A percentile compares a stretch with the other conserved stretches of the same genome.
Conservation (phyloP, 2,888 invertebrate species). For the Scrobipalpa costella region DNA sequence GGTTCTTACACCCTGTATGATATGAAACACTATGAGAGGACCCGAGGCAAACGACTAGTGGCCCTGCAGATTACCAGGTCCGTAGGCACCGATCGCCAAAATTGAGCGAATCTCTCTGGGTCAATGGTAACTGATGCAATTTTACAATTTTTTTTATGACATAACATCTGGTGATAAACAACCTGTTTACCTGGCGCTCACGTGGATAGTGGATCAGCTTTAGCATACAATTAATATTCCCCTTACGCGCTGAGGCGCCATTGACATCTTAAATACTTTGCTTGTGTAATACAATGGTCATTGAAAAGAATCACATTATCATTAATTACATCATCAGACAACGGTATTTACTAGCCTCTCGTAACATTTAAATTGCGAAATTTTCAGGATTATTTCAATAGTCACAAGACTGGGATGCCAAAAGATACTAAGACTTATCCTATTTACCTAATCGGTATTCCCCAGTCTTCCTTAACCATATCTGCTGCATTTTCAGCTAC, state of each 20-base stretch:
- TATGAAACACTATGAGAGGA: neutral
- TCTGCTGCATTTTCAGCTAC: constrained; percentile 81
- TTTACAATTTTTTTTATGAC: neutral
- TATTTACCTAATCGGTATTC: constrained; percentile 28
- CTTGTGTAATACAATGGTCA: neutral
- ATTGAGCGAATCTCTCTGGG: constrained; percentile 8
- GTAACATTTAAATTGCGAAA: neutral
- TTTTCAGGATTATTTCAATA: neutral
- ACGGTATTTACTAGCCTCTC: neutral
- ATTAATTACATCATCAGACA: too few species aligned
- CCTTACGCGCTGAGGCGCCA: neutral
- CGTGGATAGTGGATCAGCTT: neutral
- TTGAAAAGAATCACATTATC: too few species aligned
- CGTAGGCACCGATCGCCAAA: neutral
- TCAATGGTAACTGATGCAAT: constrained; percentile 18
- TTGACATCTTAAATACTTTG: constrained; percentile 3
- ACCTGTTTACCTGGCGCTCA: constrained; percentile 3
- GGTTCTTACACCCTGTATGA: too few species aligned
- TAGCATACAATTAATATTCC: constrained; percentile 7
- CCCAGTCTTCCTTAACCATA: constrained; percentile 75
- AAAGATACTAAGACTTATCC: neutral
- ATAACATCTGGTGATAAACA: constrained; percentile 14
- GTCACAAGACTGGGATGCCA: constrained; percentile 26
- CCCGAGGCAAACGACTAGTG: constrained; percentile 18
- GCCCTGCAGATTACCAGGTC: neutral